These are phyloP conservation scores for Drosophila bunnanda DNA, from an alignment of 2,888 invertebrate genomes.

Conservation along the genomic window DNA sequence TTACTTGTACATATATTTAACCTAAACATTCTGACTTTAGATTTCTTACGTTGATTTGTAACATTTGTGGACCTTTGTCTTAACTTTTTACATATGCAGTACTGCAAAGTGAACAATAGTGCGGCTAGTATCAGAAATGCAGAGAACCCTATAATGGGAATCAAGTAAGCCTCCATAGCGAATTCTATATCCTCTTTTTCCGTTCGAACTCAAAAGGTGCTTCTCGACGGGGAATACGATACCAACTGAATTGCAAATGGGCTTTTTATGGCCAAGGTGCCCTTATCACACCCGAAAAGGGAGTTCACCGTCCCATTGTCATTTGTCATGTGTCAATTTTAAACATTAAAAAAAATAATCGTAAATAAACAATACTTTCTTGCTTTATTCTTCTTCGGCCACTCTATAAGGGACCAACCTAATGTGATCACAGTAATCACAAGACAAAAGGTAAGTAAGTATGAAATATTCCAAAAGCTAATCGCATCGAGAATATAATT, in stretches of 20 bases:
- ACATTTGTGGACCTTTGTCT: background rate
- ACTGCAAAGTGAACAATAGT: background rate
- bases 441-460: background rate
- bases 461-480: no score
- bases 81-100: background rate
- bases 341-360: background rate
- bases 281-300: background rate
- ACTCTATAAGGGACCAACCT: background rate
- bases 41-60: background rate
- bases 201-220: background rate
- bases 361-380: background rate
- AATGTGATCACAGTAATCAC: background rate
- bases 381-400: background rate
- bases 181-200: background rate
- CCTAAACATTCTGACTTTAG: background rate
- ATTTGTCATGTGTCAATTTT: background rate
- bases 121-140: background rate
- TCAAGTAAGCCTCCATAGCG: background rate
- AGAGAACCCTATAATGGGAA: background rate
- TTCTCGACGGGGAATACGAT: background rate
- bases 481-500: no score
- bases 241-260: constrained; percentile 6
- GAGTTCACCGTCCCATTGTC: constrained; percentile 2
- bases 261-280: background rate
- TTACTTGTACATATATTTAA: background rate